Evolutionary conservation across 2,113 vertebrate species (phyloP).

Genomic region (Zapus hudsonius): DNA sequence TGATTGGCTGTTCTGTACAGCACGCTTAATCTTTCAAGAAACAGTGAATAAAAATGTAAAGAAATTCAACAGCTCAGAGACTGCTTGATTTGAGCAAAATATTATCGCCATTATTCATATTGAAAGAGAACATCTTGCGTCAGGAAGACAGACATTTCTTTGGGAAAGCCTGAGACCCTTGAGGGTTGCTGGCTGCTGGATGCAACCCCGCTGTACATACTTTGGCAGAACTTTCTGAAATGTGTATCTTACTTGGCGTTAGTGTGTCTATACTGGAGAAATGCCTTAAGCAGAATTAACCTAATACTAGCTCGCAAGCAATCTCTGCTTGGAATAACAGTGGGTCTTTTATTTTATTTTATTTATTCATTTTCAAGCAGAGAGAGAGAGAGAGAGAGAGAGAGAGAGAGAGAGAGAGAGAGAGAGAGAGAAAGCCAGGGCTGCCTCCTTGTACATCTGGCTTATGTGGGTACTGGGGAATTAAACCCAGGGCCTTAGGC

Average conservation of each 20-base stretch:
- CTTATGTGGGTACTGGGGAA: no score
- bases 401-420: no score
- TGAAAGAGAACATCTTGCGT: background rate
- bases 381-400: no score
- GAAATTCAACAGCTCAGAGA: background rate
- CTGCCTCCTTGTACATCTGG: no score
- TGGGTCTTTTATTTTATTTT: background rate
- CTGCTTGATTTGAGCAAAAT: constrained; percentile 1
- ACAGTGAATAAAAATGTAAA: background rate
- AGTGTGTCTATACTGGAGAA: background rate
- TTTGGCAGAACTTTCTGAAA: background rate
- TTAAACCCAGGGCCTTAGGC: no score
- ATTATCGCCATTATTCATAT: background rate
- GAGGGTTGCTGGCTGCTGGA: background rate
- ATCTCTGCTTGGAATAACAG: background rate
- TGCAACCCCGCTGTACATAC: background rate
- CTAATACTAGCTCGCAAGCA: background rate
- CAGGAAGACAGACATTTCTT: background rate
- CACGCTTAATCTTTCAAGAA: background rate
- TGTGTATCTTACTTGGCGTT: background rate
- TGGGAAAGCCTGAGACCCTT: background rate
- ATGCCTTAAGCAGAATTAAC: background rate
- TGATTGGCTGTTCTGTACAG: background rate
- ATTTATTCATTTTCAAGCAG: no score
- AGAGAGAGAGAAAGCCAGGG: no score